Evolutionary conservation across 2,113 vertebrate genomes (phyloP).

Genomic region (Poeciliopsis occidentalis): DNA sequence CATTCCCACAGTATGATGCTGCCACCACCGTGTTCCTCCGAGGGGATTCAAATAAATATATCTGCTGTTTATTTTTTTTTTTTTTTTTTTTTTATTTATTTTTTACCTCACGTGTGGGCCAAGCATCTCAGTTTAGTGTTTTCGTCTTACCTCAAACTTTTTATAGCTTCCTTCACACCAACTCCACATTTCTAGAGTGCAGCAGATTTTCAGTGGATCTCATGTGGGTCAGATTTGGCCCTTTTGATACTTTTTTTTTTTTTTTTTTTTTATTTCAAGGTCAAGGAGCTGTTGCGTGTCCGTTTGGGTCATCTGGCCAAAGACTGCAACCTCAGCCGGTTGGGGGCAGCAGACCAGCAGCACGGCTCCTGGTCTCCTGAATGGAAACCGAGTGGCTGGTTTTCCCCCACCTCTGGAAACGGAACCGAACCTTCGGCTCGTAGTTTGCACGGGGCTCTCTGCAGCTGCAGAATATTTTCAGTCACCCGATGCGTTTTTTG

Average conservation of each 20-base stretch:
- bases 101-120: not conserved
- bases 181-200: too few species aligned
- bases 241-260: too few species aligned
- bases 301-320: conserved; percentile 58
- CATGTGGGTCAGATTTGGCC: too few species aligned
- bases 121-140: not conserved
- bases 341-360: conserved; percentile 1
- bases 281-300: not conserved
- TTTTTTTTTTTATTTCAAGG: too few species aligned
- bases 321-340: conserved; percentile 31
- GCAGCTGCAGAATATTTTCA: too few species aligned
- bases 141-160: not conserved
- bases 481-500: too few species aligned
- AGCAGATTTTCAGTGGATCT: too few species aligned
- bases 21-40: not conserved
- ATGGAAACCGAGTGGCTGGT: conserved; percentile 3
- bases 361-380: conserved; percentile 26
- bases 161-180: not conserved
- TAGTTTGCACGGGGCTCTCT: conserved; percentile 7
- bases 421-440: not conserved
- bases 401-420: not conserved
- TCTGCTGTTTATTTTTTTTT: not conserved
- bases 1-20: not conserved
- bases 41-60: not conserved
- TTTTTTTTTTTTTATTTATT: too few species aligned